These are phyloP conservation scores for Butorides virescens DNA, from an alignment of 2,113 vertebrate species.

Conservation along the genomic window DNA sequence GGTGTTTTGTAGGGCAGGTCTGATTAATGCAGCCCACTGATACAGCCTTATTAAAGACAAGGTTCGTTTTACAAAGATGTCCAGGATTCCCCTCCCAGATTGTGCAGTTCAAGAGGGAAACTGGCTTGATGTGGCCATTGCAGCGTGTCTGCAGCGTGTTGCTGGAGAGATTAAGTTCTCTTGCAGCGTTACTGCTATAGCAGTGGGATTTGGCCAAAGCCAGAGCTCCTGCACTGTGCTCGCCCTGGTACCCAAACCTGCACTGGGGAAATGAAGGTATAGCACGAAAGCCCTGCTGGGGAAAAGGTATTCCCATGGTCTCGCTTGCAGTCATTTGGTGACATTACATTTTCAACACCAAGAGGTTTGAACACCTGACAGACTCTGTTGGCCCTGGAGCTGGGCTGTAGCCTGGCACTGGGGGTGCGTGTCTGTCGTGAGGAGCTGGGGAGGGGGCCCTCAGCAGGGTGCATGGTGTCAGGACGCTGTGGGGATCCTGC, in stretches of 20 bases:
- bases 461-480: background rate
- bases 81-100: background rate
- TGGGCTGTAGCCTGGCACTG: background rate
- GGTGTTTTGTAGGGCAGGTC: background rate
- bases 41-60: background rate
- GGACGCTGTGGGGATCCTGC: background rate
- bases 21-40: background rate
- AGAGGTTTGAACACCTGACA: background rate
- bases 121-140: fast-evolving
- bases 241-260: background rate
- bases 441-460: background rate
- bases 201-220: background rate
- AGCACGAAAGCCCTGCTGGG: background rate
- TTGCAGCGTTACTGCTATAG: background rate
- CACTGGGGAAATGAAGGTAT: background rate
- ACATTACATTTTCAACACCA: background rate
- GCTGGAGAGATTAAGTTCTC: background rate
- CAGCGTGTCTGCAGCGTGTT: background rate
- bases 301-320: background rate
- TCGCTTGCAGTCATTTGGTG: background rate
- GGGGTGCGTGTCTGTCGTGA: background rate
- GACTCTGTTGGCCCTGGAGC: fast-evolving
- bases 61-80: background rate
- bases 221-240: background rate
- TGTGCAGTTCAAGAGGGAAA: background rate